These are phyloP conservation scores for Ascaphus truei DNA, from an alignment of 2,113 vertebrate genomes.

Conservation along the genomic window DNA sequence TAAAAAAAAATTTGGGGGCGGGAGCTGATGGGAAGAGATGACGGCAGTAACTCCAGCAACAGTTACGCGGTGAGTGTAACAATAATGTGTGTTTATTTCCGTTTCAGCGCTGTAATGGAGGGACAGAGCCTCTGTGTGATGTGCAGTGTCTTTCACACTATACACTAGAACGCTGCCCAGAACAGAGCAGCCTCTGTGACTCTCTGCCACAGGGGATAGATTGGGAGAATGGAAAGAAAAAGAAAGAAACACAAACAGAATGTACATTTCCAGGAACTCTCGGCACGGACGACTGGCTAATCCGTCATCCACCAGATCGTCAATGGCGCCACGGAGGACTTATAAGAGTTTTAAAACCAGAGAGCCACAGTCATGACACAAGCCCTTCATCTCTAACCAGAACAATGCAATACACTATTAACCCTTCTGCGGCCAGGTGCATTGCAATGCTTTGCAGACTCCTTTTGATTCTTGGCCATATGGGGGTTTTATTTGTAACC, in stretches of 20 bases:
- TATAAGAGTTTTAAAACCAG: too few relatives aligned
- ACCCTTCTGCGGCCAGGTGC: too few relatives aligned
- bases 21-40: not conserved
- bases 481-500: too few relatives aligned
- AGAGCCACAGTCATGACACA: too few relatives aligned
- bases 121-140: too few relatives aligned
- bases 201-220: conserved; percentile 6
- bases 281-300: not conserved
- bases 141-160: not conserved
- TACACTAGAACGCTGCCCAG: not conserved
- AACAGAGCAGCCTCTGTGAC: too few relatives aligned
- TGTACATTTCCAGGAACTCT: conserved; percentile 5
- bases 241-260: not conserved
- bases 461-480: too few relatives aligned
- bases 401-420: too few relatives aligned
- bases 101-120: not conserved
- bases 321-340: too few relatives aligned
- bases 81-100: not conserved
- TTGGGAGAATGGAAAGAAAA: conserved; percentile 14
- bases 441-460: too few relatives aligned
- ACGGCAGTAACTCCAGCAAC: not conserved
- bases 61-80: not conserved
- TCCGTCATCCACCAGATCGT: too few relatives aligned
- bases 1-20: not conserved
- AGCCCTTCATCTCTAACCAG: too few relatives aligned